These are phyloP conservation scores for Aphis gossypii DNA, from an alignment of 1,140 invertebrate species.

Conservation along the genomic window DNA sequence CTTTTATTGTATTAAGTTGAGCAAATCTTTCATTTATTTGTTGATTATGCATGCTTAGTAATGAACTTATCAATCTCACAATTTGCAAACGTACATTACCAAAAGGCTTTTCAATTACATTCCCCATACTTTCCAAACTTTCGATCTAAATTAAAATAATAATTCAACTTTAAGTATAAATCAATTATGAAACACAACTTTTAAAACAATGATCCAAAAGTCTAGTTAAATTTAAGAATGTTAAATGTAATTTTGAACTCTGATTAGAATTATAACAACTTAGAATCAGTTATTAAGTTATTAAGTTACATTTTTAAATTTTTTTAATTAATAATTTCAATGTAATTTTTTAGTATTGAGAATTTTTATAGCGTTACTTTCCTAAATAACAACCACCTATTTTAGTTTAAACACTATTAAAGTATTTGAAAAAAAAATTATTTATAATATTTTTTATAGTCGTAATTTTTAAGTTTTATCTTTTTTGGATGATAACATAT, in stretches of 20 bases:
- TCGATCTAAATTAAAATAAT: conserved; percentile 44
- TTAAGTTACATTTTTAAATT: neutral
- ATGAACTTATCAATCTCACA: conserved; percentile 48
- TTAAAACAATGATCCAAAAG: neutral
- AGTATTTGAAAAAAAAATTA: no score
- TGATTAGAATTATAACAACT: neutral
- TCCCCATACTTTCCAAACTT: conserved; percentile 34
- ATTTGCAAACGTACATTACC: conserved; percentile 56
- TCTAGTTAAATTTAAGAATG: neutral
- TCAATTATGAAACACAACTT: neutral
- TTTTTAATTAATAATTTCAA: neutral
- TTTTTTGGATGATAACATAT: no score
- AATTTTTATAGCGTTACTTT: no score
- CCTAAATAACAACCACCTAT: no score
- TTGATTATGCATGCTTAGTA: conserved; percentile 56
- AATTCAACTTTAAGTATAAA: neutral
- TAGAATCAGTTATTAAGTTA: neutral
- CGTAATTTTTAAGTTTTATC: no score
- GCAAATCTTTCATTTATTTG: conserved; percentile 57
- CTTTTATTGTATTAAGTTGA: conserved; percentile 56
- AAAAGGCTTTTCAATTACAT: conserved; percentile 49
- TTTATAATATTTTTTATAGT: no score
- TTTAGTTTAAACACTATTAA: no score
- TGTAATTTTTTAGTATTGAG: neutral
- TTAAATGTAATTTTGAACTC: neutral